Base-by-base conservation (phyloP, 2,888 invertebrate genomes). In the Digitonthophagus gazella region DNA sequence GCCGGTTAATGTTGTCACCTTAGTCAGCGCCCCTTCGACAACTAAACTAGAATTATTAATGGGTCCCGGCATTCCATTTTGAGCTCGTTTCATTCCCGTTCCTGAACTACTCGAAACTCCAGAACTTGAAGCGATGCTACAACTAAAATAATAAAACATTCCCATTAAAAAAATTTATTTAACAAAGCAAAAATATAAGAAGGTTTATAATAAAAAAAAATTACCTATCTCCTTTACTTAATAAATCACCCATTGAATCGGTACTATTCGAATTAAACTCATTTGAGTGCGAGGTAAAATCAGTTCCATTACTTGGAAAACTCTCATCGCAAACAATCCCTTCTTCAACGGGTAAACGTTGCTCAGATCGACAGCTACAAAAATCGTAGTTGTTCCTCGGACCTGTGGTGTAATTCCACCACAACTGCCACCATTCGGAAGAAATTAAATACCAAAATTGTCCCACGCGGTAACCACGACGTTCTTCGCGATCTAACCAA, bases 381-480 rank as follows among this genome's bases (percentile, higher is more conserved):
- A 82, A 80, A 75, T 83, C 76, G 76, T 76, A 74, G 78, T 79
- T 76, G 71, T 77, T 76, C 72, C 80, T 74, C 11, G 80, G 77
- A 0, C 80, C 77, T 1, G 80, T 85, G n/a, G 91, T 88, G 83
- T 93, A 91, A 56, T 88, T 87, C 67, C 86, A 83, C 96, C 96
- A 96, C 11, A 84, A 84, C 71, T 87, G 88, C 95, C 95, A 96
- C 96, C 96, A 96, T 75, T 92, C 91, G 61, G 90, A 89, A 0
- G 91, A 88, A 70, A 96, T 88, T 72, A 96, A 87, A 85, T 95
- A 96, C 95, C 95, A 96, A 83, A 93, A 92, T 83, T 95, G 94
- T 0, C 94, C 95, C 67, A 92, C 89, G 61, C 88, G 84, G 79
- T 91, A 90, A 0, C 93, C 93, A 61, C 93, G 87, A 63, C 87